Conservation (phyloP, 2,113 vertebrate species). For the Macaca nemestrina region DNA sequence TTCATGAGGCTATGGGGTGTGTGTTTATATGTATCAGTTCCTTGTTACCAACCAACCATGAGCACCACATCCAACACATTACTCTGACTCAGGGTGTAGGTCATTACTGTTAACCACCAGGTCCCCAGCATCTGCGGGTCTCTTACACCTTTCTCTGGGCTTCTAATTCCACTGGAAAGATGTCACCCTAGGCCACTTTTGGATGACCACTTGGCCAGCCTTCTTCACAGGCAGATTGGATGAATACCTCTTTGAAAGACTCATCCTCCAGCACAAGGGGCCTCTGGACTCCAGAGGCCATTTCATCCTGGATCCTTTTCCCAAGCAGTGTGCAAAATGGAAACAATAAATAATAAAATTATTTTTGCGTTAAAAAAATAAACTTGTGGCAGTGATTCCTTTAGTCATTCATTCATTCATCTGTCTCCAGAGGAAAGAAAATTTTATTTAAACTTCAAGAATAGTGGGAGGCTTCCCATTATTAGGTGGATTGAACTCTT, state of each 20-base stretch:
- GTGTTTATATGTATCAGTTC: background rate
- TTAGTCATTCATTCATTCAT: background rate
- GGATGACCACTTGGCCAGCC: conserved; percentile 47
- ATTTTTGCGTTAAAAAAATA: background rate
- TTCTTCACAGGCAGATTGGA: conserved; percentile 10
- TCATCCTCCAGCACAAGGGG: background rate
- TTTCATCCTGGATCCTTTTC: background rate
- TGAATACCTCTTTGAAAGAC: conserved; percentile 58
- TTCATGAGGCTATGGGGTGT: background rate
- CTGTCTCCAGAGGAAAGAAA: background rate
- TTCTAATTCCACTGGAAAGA: conserved; percentile 85
- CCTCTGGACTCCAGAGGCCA: background rate
- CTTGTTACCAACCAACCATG: background rate
- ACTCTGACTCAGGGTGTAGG: conserved; percentile 37
- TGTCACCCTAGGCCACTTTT: conserved; percentile 86
- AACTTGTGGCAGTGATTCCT: background rate
- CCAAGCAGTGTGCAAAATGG: background rate
- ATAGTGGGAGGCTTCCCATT: background rate
- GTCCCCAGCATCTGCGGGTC: conserved; percentile 9
- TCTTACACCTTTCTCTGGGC: conserved; percentile 56
- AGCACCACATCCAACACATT: conserved; percentile 61
- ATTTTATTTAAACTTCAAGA: background rate
- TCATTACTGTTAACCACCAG: conserved; percentile 17
- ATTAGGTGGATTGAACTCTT: background rate
- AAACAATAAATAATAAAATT: background rate